Base-by-base conservation (phyloP, 1,140 invertebrate species). In the Zaprionus capensis region DNA sequence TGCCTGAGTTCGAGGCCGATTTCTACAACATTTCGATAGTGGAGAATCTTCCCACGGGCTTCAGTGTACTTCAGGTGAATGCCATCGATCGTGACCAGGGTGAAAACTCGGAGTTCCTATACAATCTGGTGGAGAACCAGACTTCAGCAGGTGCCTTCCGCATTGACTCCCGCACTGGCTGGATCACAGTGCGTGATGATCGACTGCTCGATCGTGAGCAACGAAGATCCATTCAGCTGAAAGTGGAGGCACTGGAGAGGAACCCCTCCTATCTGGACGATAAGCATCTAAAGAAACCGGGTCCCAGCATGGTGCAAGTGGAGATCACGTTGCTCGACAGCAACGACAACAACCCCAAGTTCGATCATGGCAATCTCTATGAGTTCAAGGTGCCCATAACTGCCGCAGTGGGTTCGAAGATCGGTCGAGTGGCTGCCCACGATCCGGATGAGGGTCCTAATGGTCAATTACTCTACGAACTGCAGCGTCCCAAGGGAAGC, bases 11-110 rank as follows among this genome's bases (percentile, higher is more conserved):
- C 71, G 97, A 97, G 92, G 96, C 97, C 0, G 97, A 97, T 78
- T 95, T 97, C 76, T 98, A 98, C 87, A 98, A 98, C 76, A 97
- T 98, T 44, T 98, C 97, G 74, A 98, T 98, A 58, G 97, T 98
- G 53, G 97, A 98, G 91, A 98, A 98, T 92, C 93, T 98, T 36
- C 97, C 97, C 0, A 97, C 97, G 78, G 97, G 97, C 71, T 97
- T 97, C 79, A 97, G 96, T 82, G 96, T 97, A 0, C 92, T 97
- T 1, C 96, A 97, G 94, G 96, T 97, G 1, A 94, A 96, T 66
- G 97, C 97, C 0, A 93, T 94, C 1, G 97, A 98, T 90, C 94
- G 94, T 31, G 97, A 97, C 90, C 96, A 97, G 94, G 97, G 95
- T 0, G 96, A 97, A 67, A 98, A 98, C 92, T 96, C 95, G 0